Base-by-base conservation (phyloP, 2,113 vertebrate species). In the Larimichthys crocea region DNA sequence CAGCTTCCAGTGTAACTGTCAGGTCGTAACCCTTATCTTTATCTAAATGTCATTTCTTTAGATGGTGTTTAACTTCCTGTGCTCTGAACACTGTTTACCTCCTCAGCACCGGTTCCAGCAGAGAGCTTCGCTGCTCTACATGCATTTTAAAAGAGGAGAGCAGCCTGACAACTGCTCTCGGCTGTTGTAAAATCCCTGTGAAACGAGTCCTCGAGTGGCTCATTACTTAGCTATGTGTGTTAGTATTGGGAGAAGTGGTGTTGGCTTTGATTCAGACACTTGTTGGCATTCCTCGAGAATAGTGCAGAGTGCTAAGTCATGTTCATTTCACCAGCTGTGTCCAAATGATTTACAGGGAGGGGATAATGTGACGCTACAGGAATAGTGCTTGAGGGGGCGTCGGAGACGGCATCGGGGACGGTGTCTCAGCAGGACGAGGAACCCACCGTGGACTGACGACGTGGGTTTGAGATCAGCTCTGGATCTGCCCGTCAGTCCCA, bases 331-430 rank as follows among this genome's bases (percentile, higher is more conserved):
- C 71, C 84, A 85, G 84, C 88, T 88, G 90, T 4, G 78, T 64
- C 82, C 82, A 10, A 56, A 60, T 82, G 80, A 82, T 84, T 84
- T 82, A 84, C 56, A 80, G 52, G 40, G 73, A 14, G 79, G 60
- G 79, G 64, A 68, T 66, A 76, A 80, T 60, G 83, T 72, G 74
- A 79, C 29, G 57, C 78, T 82, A 80, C 76, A 82, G 83, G 76
- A 91, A 86, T 85, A 86, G 88, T 82, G 84, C 81, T 62, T 61
- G 86, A 74, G 74, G 90, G 83, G 85, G 74, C 53, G 65, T 59
- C 2, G 26, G 62, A 74, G 44, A 15, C 26, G 57, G 67, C 29
- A 31, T 53, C 3, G 26, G 62, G 76, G 44, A 44, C 26, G 56
- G 63, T 3, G 82, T 80, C 82, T 71, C 74, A 22, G 71, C 3